Evolutionary conservation across 2,113 vertebrate genomes (phyloP), one percentile per base, ranked within the genome.

Genomic region (Aspidoscelis tigris): DNA sequence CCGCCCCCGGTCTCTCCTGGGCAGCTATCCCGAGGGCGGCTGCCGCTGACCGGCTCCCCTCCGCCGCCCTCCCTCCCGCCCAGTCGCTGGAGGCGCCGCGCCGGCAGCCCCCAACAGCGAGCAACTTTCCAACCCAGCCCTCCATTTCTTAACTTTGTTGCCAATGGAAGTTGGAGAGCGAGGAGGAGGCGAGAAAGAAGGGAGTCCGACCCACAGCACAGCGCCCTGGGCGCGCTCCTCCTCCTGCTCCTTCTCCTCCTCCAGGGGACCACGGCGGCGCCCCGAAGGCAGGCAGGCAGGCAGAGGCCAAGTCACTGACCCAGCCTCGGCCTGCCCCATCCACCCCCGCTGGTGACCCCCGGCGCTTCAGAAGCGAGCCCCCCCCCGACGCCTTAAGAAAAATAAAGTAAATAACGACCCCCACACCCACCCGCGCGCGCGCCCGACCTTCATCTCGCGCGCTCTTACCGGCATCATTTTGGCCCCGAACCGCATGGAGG

Each of bases 381-480:
- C 5, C 81, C 61, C 0, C 55, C 58, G 18, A 16, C 58, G 58
- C 58, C 14, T 16, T 61, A 4, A 3, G 4, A 61, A 18, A 18
- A 18, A 61, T 18, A 18, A 61, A 61, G 16, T 18, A 80, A 26
- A 20, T 86, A 50, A 50, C 47, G 87, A 76, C 87, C 71, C 71
- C 71, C 9, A 7, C 55, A 47, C 44, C 21, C 12, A 10, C 33
- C 3, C 3, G 33, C 53, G 3, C 43, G 4, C 2, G 78, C 64
- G 0, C 55, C 11, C 77, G 18, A 43, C 33, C 33, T 33, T 39
- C 65, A 39, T 61, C 66, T n/a, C 24, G 5, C 50, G 16, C 53
- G 50, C 39, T 94, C 98, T 98, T 90, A 99, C 98, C 97, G 98
- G 98, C 98, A 99, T 98, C 98, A 98, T 98, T 87, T 97, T 98